Evolutionary conservation across 1,140 invertebrate species (phyloP), one percentile per base, ranked within the genome.

Genomic region (Mya arenaria): DNA sequence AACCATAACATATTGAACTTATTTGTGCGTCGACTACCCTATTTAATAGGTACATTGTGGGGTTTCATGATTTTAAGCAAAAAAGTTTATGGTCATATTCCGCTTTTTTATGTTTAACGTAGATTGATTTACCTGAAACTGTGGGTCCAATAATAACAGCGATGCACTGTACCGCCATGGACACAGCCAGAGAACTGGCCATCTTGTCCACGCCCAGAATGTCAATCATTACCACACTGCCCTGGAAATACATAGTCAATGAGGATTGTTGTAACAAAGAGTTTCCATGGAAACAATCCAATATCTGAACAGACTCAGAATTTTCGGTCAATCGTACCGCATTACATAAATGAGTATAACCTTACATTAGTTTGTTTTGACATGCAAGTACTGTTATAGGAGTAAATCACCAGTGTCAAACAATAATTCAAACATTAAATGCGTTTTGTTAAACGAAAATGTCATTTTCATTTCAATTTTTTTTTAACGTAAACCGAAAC

Each of bases 61-160:
- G 41, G 10, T 19, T 19, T 10, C 41, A 44, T 44, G 19, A 44
- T 10, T 44, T 10, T 19, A 44, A 19, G 10, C 41, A 10, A 10
- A 44, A 10, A 19, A 10, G 41, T 19, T 10, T 10, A 44, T 44
- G 41, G 41, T 10, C 41, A 10, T 44, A 10, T 10, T 44, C 10
- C 10, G 19, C 41, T 44, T 44, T 44, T 10, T 10, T 10, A 44
- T 44, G 19, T 19, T 10, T 19, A 44, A 10, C 19, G 1, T n/a
- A n/a, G n/a, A n/a, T 17, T 23, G 17, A 52, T 52, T 17, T 48
- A 78, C 75, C 75, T 56, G 75, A 65, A 19, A 78, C 37, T 17
- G 74, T 78, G 25, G 74, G 74, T 13, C 74, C 74, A 19, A 78
- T 28, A n/a, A 78, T 25, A n/a, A 78, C 30, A 66, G 74, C 60